phyloP scores from a whole-genome alignment of 2,888 invertebrate genomes.

The Caprella mutica region DNA sequence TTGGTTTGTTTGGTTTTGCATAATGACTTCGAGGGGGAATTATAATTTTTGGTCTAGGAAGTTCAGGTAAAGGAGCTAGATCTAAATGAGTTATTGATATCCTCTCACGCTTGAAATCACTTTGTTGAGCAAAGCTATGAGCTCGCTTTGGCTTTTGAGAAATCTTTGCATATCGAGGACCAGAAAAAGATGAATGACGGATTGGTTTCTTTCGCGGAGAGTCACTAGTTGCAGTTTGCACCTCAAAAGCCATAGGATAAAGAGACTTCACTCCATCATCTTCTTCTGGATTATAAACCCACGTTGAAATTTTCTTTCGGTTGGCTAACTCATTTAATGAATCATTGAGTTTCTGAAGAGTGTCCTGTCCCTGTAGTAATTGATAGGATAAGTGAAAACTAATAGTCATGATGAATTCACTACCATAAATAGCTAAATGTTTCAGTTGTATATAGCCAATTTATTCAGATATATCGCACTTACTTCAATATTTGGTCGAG shows the following conservation, averaged over 20 bases:
- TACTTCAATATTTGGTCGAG: no score
- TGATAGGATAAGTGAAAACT: no score
- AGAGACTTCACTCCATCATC: conserved; percentile 18
- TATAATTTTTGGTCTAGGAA: conserved; percentile 4
- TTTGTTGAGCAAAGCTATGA: conserved; percentile 21
- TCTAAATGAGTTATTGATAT: no score
- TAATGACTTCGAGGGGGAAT: neutral
- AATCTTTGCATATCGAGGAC: conserved; percentile 25
- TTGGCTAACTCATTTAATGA: no score
- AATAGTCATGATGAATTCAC: no score
- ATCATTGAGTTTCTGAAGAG: no score
- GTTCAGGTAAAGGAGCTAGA: neutral
- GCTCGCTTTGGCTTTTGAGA: conserved; percentile 30
- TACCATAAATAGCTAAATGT: no score
- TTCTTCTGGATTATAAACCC: conserved; percentile 10
- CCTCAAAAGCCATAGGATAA: conserved; percentile 25
- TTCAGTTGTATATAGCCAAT: no score
- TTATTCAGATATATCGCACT: no score
- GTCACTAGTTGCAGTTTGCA: conserved; percentile 12
- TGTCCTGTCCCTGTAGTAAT: no score
- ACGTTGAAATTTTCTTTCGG: neutral
- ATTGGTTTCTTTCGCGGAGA: conserved; percentile 16
- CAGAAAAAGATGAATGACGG: conserved; percentile 28
- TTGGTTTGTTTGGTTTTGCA: neutral
- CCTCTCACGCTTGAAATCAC: conserved; percentile 10